Conservation (phyloP, 2,888 invertebrate genomes). For the Troglohyphantes excavatus region DNA sequence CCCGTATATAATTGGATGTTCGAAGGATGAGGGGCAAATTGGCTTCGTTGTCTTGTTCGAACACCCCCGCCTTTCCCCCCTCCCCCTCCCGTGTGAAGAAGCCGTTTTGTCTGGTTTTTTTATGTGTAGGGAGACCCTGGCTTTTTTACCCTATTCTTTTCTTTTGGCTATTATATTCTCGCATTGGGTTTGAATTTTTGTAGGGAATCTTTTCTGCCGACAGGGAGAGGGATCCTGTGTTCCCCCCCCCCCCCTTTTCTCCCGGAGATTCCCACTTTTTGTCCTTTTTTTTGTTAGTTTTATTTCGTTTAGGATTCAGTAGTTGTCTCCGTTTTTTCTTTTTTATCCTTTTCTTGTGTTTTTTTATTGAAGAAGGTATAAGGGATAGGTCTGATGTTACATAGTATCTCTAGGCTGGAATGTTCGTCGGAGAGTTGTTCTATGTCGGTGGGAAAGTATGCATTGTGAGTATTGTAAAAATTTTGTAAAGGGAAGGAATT, state of each 20-base stretch:
- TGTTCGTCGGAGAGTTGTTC: too few relatives aligned
- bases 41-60: conserved; percentile 78
- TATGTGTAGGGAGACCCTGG: conserved; percentile 26
- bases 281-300: background rate
- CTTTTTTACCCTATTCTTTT: conserved; percentile 63
- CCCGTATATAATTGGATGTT: conserved; percentile 78
- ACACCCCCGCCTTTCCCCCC: conserved; percentile 26
- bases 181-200: conserved; percentile 23
- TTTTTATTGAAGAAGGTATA: background rate
- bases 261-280: background rate
- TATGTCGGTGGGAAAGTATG: too few relatives aligned
- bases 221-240: background rate
- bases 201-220: background rate
- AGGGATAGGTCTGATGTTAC: background rate
- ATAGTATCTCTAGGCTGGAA: too few relatives aligned
- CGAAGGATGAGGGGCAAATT: conserved; percentile 77
- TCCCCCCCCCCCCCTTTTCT: too few relatives aligned
- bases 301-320: background rate
- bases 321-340: conserved; percentile 7
- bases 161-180: conserved; percentile 65
- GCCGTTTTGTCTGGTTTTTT: conserved; percentile 21
- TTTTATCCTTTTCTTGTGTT: background rate
- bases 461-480: too few relatives aligned
- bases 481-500: too few relatives aligned
- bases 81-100: conserved; percentile 36